Conservation (phyloP, 1,140 invertebrate species). For the Drosophila parvula region DNA sequence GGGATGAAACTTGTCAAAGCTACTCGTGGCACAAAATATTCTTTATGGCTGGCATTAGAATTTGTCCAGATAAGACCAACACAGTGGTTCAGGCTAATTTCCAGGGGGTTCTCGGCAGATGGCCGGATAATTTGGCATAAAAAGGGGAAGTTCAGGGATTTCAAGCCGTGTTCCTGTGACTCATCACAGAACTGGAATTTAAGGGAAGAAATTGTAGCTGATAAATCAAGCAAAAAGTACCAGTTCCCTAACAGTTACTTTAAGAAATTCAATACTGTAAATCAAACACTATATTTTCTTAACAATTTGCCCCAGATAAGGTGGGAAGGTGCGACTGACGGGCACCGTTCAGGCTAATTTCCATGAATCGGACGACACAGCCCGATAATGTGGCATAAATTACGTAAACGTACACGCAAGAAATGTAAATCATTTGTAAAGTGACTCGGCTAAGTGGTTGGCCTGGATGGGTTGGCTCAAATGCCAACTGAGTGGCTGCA, state of each 20-base stretch:
- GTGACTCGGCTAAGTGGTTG: conserved; percentile 59
- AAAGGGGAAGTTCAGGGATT: conserved; percentile 22
- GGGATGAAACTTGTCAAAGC: conserved; percentile 41
- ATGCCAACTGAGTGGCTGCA: conserved; percentile 49
- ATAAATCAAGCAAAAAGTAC: not conserved
- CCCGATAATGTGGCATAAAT: conserved; percentile 73
- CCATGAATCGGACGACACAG: conserved; percentile 11
- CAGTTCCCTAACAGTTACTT: not conserved
- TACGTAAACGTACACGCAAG: conserved; percentile 55
- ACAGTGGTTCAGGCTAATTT: conserved; percentile 49
- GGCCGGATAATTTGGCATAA: conserved; percentile 62
- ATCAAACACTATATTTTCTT: not conserved
- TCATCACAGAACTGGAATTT: not conserved
- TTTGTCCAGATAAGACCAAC: conserved; percentile 45
- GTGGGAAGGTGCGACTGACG: not conserved
- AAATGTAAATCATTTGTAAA: conserved; percentile 80
- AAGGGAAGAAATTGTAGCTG: not conserved
- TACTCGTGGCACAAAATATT: conserved; percentile 21
- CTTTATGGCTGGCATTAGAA: conserved; percentile 62
- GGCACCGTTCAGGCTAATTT: conserved; percentile 4
- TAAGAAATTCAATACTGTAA: conserved; percentile 3
- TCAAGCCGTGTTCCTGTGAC: not conserved
- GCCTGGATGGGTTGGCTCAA: conserved; percentile 14
- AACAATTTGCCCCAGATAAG: not conserved
- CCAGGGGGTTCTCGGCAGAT: conserved; percentile 1